These are phyloP conservation scores for Eudemis profundana DNA, from an alignment of 2,888 invertebrate species.

Conservation along the genomic window DNA sequence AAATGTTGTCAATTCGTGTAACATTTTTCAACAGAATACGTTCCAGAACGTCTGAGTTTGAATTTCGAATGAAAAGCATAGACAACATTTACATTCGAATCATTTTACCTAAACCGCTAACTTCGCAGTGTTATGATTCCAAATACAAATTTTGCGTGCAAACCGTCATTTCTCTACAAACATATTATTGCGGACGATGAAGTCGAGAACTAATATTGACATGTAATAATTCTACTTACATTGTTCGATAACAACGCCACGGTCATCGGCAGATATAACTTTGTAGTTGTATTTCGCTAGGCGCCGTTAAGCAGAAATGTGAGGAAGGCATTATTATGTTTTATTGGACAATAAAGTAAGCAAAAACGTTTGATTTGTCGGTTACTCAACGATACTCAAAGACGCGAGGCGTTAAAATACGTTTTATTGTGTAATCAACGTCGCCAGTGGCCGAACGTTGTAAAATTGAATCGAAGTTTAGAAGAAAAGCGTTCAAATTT, in stretches of 20 bases:
- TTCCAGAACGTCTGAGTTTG: neutral
- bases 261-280: neutral
- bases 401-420: slow-evolving; percentile 38
- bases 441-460: slow-evolving; percentile 7
- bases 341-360: slow-evolving; percentile 22
- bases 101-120: neutral
- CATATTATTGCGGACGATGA: neutral
- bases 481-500: slow-evolving; percentile 10
- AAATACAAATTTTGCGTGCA: neutral
- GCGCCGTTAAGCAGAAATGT: slow-evolving; percentile 9
- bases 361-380: slow-evolving; percentile 31
- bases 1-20: too few relatives aligned
- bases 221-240: neutral
- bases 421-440: slow-evolving; percentile 34
- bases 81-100: neutral
- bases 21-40: neutral
- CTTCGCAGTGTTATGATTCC: neutral
- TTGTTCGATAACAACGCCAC: neutral
- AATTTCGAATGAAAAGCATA: neutral
- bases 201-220: neutral
- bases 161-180: neutral
- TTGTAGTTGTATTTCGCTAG: slow-evolving; percentile 8
- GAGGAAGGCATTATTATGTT: slow-evolving; percentile 29
- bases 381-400: slow-evolving; percentile 36
- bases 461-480: slow-evolving; percentile 23